Conservation (phyloP, 1,140 invertebrate genomes). For the Agraylea sexmaculata region DNA sequence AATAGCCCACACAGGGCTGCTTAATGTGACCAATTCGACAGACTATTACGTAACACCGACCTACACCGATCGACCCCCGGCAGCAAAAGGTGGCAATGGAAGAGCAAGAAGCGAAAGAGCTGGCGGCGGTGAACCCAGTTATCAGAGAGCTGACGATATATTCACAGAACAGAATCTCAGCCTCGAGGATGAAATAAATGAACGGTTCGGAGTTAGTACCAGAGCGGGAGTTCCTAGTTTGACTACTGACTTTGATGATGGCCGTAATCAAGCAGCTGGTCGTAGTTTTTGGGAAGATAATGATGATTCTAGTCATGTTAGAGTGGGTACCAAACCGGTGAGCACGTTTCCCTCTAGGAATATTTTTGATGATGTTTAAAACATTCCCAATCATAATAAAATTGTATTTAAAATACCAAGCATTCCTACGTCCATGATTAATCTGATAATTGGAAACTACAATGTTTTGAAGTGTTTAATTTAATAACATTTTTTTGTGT, state of each 20-base stretch:
- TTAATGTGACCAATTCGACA: conserved; percentile 36
- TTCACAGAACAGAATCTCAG: conserved; percentile 25
- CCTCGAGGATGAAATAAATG: conserved; percentile 45
- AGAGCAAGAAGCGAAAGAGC: conserved; percentile 24
- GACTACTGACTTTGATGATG: background rate
- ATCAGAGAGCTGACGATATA: conserved; percentile 20
- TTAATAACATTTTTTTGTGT: too few species aligned
- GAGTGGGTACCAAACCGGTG: conserved; percentile 34
- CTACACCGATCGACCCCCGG: conserved; percentile 26
- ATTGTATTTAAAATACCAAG: too few species aligned
- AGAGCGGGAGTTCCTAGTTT: conserved; percentile 31
- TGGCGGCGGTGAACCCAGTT: conserved; percentile 22
- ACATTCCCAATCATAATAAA: too few species aligned
- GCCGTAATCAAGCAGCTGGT: background rate
- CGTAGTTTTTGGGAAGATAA: conserved; percentile 24
- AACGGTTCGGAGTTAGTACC: conserved; percentile 47
- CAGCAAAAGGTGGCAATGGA: conserved; percentile 28
- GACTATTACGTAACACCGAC: conserved; percentile 38
- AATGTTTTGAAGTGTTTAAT: too few species aligned
- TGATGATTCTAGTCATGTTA: conserved; percentile 37
- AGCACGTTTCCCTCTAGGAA: conserved; percentile 58
- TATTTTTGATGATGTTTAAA: conserved; percentile 75
- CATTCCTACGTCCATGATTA: too few species aligned
- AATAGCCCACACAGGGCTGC: conserved; percentile 39
- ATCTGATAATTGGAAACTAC: too few species aligned